Evolutionary conservation across 2,888 invertebrate genomes (phyloP).

Genomic region (Hipparchia semele): DNA sequence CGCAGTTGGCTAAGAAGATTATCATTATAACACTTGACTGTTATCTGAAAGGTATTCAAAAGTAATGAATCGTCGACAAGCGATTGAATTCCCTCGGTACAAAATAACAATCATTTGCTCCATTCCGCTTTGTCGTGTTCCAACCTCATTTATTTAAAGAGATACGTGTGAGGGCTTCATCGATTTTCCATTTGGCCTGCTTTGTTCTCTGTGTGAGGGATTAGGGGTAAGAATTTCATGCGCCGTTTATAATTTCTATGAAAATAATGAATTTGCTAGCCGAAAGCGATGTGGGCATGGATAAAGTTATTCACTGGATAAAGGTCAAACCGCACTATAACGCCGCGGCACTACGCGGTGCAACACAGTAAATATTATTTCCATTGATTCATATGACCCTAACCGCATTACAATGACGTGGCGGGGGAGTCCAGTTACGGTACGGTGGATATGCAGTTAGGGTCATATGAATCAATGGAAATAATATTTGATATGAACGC

Average conservation of each 20-base stretch:
- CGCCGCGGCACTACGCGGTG: no score
- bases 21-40: conserved; percentile 10
- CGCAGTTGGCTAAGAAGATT: neutral
- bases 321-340: no score
- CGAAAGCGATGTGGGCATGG: neutral
- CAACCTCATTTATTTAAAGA: conserved; percentile 43
- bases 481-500: no score
- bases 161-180: conserved; percentile 56
- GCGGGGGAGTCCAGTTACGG: no score
- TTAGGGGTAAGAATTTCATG: conserved; percentile 24
- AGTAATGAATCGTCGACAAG: conserved; percentile 36
- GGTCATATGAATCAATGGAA: no score
- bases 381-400: no score
- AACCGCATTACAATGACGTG: no score
- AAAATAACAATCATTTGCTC: conserved; percentile 36
- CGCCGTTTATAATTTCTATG: conserved; percentile 17
- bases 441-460: no score
- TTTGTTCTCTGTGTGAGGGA: conserved; percentile 46
- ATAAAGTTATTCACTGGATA: neutral
- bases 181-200: conserved; percentile 62
- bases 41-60: conserved; percentile 24
- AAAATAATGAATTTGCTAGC: conserved; percentile 4
- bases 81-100: conserved; percentile 36
- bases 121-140: conserved; percentile 30
- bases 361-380: no score